phyloP scores from a whole-genome alignment of 1,140 invertebrate genomes.

The Goniozus legneri region DNA sequence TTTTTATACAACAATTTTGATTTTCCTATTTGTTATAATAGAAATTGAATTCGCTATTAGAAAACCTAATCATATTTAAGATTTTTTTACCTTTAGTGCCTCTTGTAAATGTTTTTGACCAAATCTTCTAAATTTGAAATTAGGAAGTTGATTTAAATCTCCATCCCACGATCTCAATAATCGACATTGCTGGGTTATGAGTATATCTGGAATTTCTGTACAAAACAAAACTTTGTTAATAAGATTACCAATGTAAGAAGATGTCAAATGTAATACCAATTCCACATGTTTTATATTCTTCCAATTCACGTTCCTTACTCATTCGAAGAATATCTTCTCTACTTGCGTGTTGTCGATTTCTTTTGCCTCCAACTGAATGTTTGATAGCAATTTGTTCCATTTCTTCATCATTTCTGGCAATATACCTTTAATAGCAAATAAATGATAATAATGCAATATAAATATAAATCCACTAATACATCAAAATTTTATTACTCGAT shows the following conservation, averaged over 20 bases:
- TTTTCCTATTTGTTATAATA: too few relatives aligned
- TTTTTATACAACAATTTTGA: too few relatives aligned
- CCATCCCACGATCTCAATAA: slow-evolving; percentile 66
- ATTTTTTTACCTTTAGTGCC: slow-evolving; percentile 12
- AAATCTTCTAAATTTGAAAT: slow-evolving; percentile 65
- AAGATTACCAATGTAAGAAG: slow-evolving; percentile 8
- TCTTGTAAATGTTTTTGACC: slow-evolving; percentile 53
- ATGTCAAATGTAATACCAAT: slow-evolving; percentile 53
- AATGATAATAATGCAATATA: slow-evolving; percentile 9
- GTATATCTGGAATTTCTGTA: slow-evolving; percentile 64
- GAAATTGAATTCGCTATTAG: too few relatives aligned
- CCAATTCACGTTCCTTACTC: slow-evolving; percentile 64
- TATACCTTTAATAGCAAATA: slow-evolving; percentile 44
- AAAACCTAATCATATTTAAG: too few relatives aligned
- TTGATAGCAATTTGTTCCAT: slow-evolving; percentile 71
- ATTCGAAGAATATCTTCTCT: slow-evolving; percentile 71
- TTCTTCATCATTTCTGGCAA: slow-evolving; percentile 71
- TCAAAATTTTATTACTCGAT: slow-evolving; percentile 19
- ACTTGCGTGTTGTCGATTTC: slow-evolving; percentile 70
- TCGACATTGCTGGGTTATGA: slow-evolving; percentile 57
- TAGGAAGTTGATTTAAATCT: slow-evolving; percentile 61
- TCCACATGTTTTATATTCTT: slow-evolving; percentile 71
- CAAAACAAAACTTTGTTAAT: slow-evolving; percentile 12
- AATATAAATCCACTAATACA: slow-evolving; percentile 4
- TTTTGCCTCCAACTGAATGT: slow-evolving; percentile 67